Evolutionary conservation across 1,140 invertebrate genomes (phyloP).

Genomic region (Brachionus manjavacas): DNA sequence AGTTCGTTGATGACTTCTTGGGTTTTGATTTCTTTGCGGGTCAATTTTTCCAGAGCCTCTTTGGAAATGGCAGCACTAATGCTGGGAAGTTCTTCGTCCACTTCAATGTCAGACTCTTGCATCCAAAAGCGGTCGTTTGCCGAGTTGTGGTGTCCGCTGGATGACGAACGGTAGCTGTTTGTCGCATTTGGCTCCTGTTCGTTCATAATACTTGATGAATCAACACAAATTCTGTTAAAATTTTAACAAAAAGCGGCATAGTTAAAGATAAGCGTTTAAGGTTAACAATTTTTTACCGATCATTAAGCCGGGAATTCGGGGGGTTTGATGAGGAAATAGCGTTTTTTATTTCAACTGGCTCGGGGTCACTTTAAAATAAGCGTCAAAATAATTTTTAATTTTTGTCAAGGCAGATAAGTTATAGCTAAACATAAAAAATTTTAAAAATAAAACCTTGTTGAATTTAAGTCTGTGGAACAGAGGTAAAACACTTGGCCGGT

Average conservation of each 20-base stretch:
- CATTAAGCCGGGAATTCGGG: not conserved
- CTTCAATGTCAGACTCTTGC: conserved; percentile 38
- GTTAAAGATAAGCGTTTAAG: not conserved
- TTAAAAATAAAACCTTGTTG: not conserved
- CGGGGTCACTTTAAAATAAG: conserved; percentile 26
- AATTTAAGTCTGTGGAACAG: not conserved
- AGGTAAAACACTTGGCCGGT: not conserved
- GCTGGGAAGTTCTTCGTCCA: conserved; percentile 25
- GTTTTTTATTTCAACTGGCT: conserved; percentile 30
- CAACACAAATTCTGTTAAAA: not conserved
- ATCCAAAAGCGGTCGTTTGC: not conserved
- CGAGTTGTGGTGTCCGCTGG: not conserved
- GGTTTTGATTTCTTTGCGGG: conserved; percentile 13
- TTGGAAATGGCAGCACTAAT: not conserved
- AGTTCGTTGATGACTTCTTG: conserved; percentile 42
- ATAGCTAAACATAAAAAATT: not conserved
- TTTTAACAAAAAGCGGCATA: not conserved
- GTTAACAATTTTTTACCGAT: not conserved
- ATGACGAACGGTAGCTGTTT: not conserved
- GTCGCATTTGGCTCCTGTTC: not conserved
- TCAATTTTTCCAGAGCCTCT: not conserved
- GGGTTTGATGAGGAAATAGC: conserved; percentile 16
- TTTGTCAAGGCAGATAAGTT: not conserved
- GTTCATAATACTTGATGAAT: not conserved
- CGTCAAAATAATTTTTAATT: too few relatives aligned